A percentile compares a stretch with the other conserved stretches of the same genome.
Evolutionary conservation across 2,113 vertebrate species (phyloP).

Genomic region (Saimiri boliviensis): DNA sequence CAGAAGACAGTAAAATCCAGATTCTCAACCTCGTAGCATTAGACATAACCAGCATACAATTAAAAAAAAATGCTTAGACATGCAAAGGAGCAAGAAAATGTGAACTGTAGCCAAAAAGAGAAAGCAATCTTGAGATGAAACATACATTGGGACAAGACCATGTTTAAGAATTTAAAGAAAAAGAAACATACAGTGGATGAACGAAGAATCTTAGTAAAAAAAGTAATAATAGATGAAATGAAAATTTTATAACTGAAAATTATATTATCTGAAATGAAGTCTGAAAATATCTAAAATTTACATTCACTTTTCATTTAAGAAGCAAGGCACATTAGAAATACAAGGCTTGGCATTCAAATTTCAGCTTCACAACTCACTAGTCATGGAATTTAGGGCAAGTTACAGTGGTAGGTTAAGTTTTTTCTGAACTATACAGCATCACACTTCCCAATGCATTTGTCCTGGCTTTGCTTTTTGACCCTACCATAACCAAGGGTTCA

Average conservation of each 20-base stretch:
- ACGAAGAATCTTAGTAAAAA: neutral
- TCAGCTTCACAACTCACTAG: neutral
- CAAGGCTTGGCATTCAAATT: neutral
- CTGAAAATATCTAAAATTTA: neutral
- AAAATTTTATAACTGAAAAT: neutral
- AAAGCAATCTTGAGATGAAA: neutral
- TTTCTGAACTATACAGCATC: neutral
- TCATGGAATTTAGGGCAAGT: neutral
- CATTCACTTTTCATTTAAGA: neutral
- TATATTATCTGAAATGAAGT: neutral
- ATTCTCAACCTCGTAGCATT: neutral
- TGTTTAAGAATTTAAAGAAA: neutral
- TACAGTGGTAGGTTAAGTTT: neutral
- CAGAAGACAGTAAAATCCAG: neutral
- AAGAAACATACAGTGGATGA: neutral
- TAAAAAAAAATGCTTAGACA: neutral
- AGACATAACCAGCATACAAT: neutral
- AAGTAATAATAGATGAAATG: neutral
- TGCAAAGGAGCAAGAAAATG: neutral
- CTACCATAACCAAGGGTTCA: neutral
- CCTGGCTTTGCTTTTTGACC: neutral
- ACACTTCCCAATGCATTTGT: neutral
- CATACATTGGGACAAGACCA: neutral
- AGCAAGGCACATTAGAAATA: neutral
- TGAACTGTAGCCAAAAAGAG: neutral